These are phyloP conservation scores for Dicrurus megarhynchus DNA, from an alignment of 2,113 vertebrate species.

Conservation along the genomic window DNA sequence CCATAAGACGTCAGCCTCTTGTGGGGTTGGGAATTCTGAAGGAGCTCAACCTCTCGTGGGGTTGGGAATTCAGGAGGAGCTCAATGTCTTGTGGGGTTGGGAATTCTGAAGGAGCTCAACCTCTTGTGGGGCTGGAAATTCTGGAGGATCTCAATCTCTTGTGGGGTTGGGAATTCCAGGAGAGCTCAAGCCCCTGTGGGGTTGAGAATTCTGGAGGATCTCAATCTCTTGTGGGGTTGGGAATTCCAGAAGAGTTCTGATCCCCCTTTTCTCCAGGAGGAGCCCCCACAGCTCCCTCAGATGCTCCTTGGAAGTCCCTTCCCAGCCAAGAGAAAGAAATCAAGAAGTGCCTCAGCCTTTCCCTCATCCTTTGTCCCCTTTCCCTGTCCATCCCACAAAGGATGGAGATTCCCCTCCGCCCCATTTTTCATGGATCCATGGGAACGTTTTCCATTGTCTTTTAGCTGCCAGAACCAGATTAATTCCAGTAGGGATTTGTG, in stretches of 20 bases:
- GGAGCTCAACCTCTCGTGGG: accelerated
- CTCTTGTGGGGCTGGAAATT: not conserved
- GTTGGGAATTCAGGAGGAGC: accelerated
- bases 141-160: accelerated
- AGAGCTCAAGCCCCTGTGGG: accelerated
- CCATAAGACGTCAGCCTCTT: accelerated
- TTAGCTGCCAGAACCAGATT: not conserved
- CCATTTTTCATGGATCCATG: not conserved
- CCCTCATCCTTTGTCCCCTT: not conserved
- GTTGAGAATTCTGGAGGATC: accelerated
- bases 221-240: accelerated
- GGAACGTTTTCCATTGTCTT: not conserved
- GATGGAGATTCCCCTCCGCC: not conserved
- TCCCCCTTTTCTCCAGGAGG: not conserved
- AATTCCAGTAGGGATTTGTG: not conserved
- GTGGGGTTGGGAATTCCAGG: accelerated
- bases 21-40: accelerated
- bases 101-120: accelerated
- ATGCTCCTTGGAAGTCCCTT: not conserved
- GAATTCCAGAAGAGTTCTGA: accelerated
- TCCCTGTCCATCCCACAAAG: not conserved
- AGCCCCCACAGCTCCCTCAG: not conserved
- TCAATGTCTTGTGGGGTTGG: accelerated
- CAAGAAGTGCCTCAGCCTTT: not conserved
- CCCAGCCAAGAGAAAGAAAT: not conserved